Base-by-base conservation (phyloP, 2,888 invertebrate genomes). In the Aproaerema taeniolella region DNA sequence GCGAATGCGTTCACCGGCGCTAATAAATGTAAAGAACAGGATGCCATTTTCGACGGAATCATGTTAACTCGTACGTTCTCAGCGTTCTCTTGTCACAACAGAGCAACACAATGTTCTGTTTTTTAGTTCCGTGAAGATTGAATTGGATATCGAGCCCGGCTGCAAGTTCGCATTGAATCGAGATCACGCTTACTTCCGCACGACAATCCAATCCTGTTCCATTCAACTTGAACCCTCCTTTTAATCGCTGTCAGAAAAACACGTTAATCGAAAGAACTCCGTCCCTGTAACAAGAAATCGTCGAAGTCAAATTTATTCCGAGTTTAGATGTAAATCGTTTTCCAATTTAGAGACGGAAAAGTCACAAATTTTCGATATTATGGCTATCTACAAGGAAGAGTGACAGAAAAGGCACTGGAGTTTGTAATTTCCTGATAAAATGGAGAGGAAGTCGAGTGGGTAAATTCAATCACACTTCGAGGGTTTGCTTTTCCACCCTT, bases 21-120 rank as follows among this genome's bases (percentile, higher is more conserved):
- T 77, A 77, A 75, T 73, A 77, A 74, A 70, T 60, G 58, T 69
- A 74, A 69, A 76, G 75, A 75, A 72, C 82, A 76, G 85, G 83
- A 85, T 80, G 78, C 70, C 68, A 79, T 77, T 73, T 81, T 77
- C 67, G 65, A 74, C 72, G 72, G 74, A 74, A 72, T 72, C 75
- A 66, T 75, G 78, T 73, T 73, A 80, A 77, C 68, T 72, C 66
- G 67, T 53, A 66, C 64, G 72, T 75, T 77, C 73, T 70, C 71
- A 72, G 60, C 61, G 53, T 57, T 67, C 63, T 60, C 64, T 56
- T 76, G 79, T 78, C 80, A 78, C 67, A 81, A 79, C 71, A 70
- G 54, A 28, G 20, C 53, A 51, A 52, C 56, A 51, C 54, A 56
- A 58, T 55, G 41, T 38, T 40, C 41, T 45, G 42, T 42, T 49